A percentile compares a stretch with the other conserved stretches of the same genome.
phyloP scores from a whole-genome alignment of 2,797 vertebrate genomes.

The Catamblyrhynchus diadema region DNA sequence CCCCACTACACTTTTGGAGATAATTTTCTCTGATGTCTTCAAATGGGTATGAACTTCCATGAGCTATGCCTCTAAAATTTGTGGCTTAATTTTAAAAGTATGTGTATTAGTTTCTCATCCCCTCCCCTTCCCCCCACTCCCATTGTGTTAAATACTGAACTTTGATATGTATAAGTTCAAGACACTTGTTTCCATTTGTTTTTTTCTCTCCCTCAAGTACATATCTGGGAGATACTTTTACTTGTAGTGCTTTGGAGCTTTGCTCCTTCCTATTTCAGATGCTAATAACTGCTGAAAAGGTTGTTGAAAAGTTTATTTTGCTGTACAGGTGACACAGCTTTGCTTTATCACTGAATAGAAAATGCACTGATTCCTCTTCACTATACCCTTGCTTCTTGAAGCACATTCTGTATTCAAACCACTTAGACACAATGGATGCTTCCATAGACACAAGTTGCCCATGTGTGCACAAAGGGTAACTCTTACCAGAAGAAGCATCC shows the following conservation, averaged over 20 bases:
- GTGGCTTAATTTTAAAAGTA: slow-evolving; percentile 24
- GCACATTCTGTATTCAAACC: not conserved
- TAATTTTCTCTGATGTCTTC: slow-evolving; percentile 49
- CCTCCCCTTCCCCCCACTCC: not conserved
- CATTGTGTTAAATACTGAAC: slow-evolving; percentile 54
- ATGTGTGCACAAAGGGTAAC: not conserved
- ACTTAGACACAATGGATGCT: not conserved
- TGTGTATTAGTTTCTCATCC: not conserved
- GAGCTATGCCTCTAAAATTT: slow-evolving; percentile 13
- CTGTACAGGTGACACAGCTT: not conserved
- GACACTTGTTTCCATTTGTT: not conserved
- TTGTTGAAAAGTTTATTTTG: slow-evolving; percentile 29
- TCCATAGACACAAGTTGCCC: not conserved
- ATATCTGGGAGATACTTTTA: slow-evolving; percentile 44
- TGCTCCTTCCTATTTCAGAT: slow-evolving; percentile 36
- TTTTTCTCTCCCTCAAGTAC: not conserved
- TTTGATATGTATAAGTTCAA: slow-evolving; percentile 30
- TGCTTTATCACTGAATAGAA: not conserved
- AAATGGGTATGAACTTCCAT: not conserved
- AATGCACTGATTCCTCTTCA: not conserved
- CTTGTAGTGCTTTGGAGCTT: slow-evolving; percentile 10
- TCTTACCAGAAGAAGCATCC: not conserved
- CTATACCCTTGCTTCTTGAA: not conserved
- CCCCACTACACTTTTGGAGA: not conserved
- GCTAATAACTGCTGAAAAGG: slow-evolving; percentile 24